phyloP scores from a whole-genome alignment of 2,113 vertebrate genomes.

The Syrrhaptes paradoxus region DNA sequence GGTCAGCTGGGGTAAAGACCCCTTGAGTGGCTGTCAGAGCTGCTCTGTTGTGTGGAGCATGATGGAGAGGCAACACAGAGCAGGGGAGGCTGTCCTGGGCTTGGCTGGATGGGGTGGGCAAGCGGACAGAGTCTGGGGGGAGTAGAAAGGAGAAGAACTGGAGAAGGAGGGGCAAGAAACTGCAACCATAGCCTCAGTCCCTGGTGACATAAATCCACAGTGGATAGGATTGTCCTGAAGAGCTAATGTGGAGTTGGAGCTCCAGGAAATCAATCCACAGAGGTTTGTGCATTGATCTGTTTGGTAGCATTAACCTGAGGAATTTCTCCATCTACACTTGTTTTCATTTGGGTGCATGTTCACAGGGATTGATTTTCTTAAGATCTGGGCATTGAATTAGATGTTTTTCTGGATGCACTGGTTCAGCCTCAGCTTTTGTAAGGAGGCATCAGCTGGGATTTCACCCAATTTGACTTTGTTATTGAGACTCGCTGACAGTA shows the following conservation, averaged over 20 bases:
- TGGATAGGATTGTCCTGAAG: not conserved
- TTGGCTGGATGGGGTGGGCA: not conserved
- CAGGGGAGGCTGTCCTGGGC: not conserved
- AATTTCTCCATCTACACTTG: slow-evolving; percentile 8
- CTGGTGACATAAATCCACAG: not conserved
- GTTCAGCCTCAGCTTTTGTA: not conserved
- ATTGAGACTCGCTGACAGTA: not conserved
- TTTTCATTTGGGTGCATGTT: slow-evolving; percentile 47
- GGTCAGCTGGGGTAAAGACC: not conserved
- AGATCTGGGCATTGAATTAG: not conserved
- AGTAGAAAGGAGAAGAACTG: not conserved
- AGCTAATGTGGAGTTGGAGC: not conserved
- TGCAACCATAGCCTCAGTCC: not conserved
- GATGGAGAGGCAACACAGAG: not conserved
- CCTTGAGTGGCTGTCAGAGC: not conserved
- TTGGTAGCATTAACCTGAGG: slow-evolving; percentile 46
- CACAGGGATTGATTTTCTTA: slow-evolving; percentile 25
- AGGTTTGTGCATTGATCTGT: slow-evolving; percentile 43
- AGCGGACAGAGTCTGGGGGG: not conserved
- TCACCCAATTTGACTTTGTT: slow-evolving; percentile 4
- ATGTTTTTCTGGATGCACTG: slow-evolving; percentile 9
- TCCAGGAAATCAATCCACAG: slow-evolving; percentile 6
- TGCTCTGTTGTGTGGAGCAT: not conserved
- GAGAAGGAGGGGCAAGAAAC: not conserved
- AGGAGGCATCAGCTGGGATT: not conserved